phyloP scores from a whole-genome alignment of 1,140 invertebrate genomes.

The Sitodiplosis mosellana region DNA sequence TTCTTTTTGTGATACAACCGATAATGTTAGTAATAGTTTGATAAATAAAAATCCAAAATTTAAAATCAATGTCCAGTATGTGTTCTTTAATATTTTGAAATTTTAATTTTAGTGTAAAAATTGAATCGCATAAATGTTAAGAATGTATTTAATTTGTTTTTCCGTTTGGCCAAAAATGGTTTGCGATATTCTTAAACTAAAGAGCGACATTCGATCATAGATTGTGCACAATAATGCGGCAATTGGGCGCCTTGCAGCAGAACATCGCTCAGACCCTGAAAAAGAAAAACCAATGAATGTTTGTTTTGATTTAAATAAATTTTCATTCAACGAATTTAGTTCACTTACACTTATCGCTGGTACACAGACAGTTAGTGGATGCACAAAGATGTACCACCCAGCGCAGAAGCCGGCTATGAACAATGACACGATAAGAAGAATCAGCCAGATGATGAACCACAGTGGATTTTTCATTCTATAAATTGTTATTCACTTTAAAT shows the following conservation, averaged over 20 bases:
- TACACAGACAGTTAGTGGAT: slow-evolving; percentile 53
- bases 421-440: slow-evolving; percentile 55
- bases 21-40: no score
- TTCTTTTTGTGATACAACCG: no score
- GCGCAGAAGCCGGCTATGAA: slow-evolving; percentile 55
- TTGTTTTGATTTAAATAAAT: slow-evolving; percentile 20
- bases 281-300: slow-evolving; percentile 15
- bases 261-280: slow-evolving; percentile 44
- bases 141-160: no score
- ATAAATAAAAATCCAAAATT: no score
- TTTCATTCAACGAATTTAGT: no score
- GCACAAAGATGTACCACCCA: slow-evolving; percentile 48
- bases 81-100: no score
- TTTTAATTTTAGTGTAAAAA: no score
- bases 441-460: slow-evolving; percentile 57
- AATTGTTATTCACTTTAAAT: no score
- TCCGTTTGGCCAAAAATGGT: no score
- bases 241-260: slow-evolving; percentile 47
- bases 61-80: no score
- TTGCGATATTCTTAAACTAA: slow-evolving; percentile 1
- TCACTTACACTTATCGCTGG: slow-evolving; percentile 31
- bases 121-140: no score
- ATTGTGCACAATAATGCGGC: slow-evolving; percentile 41
- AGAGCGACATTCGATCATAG: slow-evolving; percentile 36
- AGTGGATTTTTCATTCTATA: slow-evolving; percentile 29